Conservation (phyloP, 1,140 invertebrate species). For the Cardiocondyla obscurior region DNA sequence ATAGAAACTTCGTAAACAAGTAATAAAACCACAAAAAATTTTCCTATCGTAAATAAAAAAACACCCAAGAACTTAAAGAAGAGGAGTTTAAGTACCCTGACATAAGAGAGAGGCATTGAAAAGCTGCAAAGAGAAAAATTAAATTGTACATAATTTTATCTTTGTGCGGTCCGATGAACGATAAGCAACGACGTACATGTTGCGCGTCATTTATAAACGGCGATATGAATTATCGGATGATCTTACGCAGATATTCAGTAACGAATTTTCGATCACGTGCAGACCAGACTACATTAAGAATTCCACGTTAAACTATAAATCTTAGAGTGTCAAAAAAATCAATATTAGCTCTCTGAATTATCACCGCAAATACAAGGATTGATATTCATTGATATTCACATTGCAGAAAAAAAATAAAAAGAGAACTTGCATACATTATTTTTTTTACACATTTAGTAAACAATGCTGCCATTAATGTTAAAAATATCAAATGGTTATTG, state of each 20-base stretch:
- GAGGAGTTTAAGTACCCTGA: neutral
- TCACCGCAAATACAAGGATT: neutral
- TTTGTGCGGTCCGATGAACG: conserved; percentile 31
- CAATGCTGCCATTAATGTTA: neutral
- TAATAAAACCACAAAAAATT: neutral
- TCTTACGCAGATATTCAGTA: neutral
- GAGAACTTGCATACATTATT: neutral
- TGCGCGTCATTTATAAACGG: neutral
- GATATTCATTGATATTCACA: no score
- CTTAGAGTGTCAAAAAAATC: neutral
- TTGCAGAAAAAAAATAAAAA: no score
- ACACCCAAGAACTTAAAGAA: neutral
- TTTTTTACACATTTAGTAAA: neutral
- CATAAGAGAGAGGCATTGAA: neutral
- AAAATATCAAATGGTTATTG: neutral
- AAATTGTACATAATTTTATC: conserved; percentile 36
- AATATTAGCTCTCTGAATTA: neutral
- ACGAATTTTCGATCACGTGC: neutral
- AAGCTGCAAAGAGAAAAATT: neutral
- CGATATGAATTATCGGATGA: neutral
- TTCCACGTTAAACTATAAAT: neutral
- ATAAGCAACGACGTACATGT: conserved; percentile 11
- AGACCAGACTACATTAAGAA: neutral
- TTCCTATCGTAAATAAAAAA: neutral
- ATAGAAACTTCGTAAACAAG: neutral